Evolutionary conservation across 2,113 vertebrate genomes (phyloP).

Genomic region (Lycocorax pyrrhopterus): DNA sequence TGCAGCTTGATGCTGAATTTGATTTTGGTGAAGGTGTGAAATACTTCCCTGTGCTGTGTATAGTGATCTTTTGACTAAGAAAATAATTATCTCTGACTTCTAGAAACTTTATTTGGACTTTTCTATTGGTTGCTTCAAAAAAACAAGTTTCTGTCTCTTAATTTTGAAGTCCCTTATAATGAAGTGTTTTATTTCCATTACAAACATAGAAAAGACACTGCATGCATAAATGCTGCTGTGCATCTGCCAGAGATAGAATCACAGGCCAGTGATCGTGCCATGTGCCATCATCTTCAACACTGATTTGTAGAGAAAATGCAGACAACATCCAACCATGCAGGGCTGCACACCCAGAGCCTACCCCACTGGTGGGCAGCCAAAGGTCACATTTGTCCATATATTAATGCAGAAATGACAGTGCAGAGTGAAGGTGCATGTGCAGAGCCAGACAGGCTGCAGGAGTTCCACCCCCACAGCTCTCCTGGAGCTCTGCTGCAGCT

Average conservation of each 20-base stretch:
- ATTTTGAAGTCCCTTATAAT: not conserved
- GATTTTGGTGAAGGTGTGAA: not conserved
- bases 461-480: not conserved
- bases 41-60: not conserved
- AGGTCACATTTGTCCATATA: not conserved
- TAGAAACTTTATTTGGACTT: not conserved
- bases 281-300: accelerated
- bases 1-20: not conserved
- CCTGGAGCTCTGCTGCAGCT: not conserved
- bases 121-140: not conserved
- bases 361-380: not conserved
- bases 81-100: not conserved
- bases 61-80: not conserved
- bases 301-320: not conserved
- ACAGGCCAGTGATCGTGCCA: not conserved
- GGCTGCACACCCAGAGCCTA: not conserved
- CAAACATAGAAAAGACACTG: not conserved
- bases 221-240: not conserved
- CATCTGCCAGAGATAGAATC: not conserved
- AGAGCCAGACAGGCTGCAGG: not conserved
- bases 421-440: not conserved
- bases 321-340: accelerated
- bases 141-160: not conserved
- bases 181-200: not conserved
- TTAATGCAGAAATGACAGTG: not conserved